phyloP scores from a whole-genome alignment of 92 coral and sea anemone genomes.

The Isaurus tuberculatus region DNA sequence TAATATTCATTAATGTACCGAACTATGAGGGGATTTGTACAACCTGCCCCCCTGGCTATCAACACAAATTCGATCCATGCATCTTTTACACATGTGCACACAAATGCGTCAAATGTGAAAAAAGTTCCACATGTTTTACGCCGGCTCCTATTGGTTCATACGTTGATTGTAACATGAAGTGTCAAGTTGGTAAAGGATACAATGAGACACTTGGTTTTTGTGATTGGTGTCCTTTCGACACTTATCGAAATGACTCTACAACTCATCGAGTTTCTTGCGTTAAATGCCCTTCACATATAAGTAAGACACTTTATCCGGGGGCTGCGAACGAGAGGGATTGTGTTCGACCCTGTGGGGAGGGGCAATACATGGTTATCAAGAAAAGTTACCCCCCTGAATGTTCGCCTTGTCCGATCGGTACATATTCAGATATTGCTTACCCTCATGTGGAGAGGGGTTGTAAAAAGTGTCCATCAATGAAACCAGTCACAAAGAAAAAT shows the following conservation, averaged over 20 bases:
- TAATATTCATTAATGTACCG: conserved; percentile 6
- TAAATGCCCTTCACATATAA: neutral
- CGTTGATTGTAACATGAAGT: conserved; percentile 29
- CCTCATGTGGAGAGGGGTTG: conserved; percentile 28
- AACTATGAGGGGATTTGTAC: neutral
- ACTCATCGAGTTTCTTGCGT: conserved; percentile 19
- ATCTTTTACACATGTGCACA: neutral
- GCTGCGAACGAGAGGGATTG: conserved; percentile 38
- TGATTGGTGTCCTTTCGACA: conserved; percentile 42
- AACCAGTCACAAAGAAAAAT: conserved; percentile 35
- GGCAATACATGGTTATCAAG: conserved; percentile 28
- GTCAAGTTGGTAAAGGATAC: conserved; percentile 43
- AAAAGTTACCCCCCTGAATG: conserved; percentile 11
- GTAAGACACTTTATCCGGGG: conserved; percentile 25
- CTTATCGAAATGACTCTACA: conserved; percentile 15
- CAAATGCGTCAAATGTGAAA: conserved; percentile 25
- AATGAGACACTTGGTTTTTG: conserved; percentile 33
- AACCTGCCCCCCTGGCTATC: conserved; percentile 29
- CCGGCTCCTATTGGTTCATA: conserved; percentile 21
- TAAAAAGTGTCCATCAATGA: conserved; percentile 13
- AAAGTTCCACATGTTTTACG: neutral
- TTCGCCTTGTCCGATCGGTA: conserved; percentile 24
- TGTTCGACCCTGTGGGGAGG: conserved; percentile 18
- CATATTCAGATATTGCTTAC: conserved; percentile 13
- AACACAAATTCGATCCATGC: neutral